These are phyloP conservation scores for Molanna angustata DNA, from an alignment of 2,888 invertebrate genomes.

Conservation along the genomic window DNA sequence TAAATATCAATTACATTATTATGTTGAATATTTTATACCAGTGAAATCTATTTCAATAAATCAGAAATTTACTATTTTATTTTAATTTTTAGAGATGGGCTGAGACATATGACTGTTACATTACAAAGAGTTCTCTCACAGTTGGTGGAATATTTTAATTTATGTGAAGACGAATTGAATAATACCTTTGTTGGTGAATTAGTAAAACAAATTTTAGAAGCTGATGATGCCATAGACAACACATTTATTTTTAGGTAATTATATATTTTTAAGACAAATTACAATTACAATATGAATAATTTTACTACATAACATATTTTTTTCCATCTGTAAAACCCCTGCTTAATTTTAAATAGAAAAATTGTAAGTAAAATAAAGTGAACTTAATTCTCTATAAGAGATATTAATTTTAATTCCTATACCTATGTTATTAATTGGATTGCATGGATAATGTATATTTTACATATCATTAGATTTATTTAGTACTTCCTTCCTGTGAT, in stretches of 20 bases:
- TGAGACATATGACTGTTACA: conserved; percentile 63
- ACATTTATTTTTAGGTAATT: conserved; percentile 25
- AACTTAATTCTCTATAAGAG: too few relatives aligned
- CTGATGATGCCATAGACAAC: conserved; percentile 30
- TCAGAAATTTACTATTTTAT: not conserved
- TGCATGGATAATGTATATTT: not conserved
- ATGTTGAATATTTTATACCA: too few relatives aligned
- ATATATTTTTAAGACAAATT: not conserved
- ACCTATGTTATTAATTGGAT: not conserved
- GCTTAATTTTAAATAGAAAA: too few relatives aligned
- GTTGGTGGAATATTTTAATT: conserved; percentile 68
- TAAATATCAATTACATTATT: too few relatives aligned
- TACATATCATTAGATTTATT: not conserved
- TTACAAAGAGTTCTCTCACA: conserved; percentile 66
- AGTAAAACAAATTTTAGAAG: conserved; percentile 41
- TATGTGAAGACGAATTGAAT: conserved; percentile 78
- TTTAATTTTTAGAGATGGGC: conserved; percentile 55
- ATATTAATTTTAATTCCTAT: too few relatives aligned
- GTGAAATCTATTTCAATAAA: not conserved
- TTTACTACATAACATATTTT: not conserved
- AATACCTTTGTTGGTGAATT: conserved; percentile 68
- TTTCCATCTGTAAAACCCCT: too few relatives aligned
- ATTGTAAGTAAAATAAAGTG: too few relatives aligned
- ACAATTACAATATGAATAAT: not conserved
- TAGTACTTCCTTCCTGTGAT: too few relatives aligned